These are phyloP conservation scores for Plagodis dolabraria DNA, from an alignment of 2,888 invertebrate species.

Conservation along the genomic window DNA sequence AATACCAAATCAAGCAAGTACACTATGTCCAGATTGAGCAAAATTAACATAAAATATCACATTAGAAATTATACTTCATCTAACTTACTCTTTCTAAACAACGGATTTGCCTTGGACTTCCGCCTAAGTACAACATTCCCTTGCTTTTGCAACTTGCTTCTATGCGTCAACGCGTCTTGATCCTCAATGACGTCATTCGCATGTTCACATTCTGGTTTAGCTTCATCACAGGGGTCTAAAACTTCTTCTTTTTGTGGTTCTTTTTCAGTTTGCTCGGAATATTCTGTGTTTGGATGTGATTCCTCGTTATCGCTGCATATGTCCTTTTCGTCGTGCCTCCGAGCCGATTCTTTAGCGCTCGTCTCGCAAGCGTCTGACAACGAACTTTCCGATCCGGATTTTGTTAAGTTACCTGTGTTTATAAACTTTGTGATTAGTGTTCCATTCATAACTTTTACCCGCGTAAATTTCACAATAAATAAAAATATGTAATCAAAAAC, in stretches of 20 bases:
- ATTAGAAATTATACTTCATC: conserved; percentile 30
- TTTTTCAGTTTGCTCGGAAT: conserved; percentile 22
- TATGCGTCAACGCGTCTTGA: conserved; percentile 45
- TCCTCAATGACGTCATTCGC: conserved; percentile 64
- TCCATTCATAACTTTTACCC: too few species aligned
- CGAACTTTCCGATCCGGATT: conserved; percentile 95
- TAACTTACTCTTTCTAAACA: conserved; percentile 88
- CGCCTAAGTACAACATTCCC: conserved; percentile 85
- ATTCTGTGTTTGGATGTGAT: conserved; percentile 39
- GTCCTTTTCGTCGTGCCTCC: conserved; percentile 89
- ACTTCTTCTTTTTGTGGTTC: conserved; percentile 30
- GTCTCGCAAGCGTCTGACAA: conserved; percentile 90
- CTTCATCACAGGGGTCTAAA: conserved; percentile 68
- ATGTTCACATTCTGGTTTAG: conserved; percentile 64
- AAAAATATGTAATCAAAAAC: too few species aligned
- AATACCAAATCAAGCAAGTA: too few species aligned
- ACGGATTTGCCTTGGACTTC: conserved; percentile 87
- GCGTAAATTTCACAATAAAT: too few species aligned
- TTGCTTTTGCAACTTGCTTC: conserved; percentile 70
- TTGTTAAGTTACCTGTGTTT: conserved; percentile 80
- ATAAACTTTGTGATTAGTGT: not conserved
- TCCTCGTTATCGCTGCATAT: conserved; percentile 89
- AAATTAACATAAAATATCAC: not conserved
- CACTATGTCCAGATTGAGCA: too few species aligned
- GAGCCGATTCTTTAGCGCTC: conserved; percentile 89